phyloP scores from a whole-genome alignment of 2,797 vertebrate genomes.

The Ctenosaura bakeri region DNA sequence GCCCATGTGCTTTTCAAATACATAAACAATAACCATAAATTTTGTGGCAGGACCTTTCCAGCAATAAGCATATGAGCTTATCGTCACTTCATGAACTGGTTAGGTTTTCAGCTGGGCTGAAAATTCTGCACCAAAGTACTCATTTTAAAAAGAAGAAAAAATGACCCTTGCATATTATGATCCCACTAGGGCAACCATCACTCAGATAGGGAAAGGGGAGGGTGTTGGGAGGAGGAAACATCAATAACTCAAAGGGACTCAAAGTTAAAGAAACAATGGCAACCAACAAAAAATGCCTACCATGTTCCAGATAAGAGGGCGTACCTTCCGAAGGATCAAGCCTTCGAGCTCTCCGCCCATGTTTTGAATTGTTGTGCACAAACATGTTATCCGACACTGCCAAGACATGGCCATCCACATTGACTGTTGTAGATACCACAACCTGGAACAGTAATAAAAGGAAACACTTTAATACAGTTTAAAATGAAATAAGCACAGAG shows the following conservation, averaged over 20 bases:
- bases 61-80: neutral
- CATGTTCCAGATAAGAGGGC: conserved; percentile 96
- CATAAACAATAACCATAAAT: neutral
- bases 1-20: neutral
- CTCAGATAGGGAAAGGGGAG: conserved; percentile 50
- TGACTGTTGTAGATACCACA: conserved; percentile 97
- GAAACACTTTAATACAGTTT: conserved; percentile 70
- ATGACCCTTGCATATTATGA: conserved; percentile 16
- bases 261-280: conserved; percentile 80
- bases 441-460: conserved; percentile 84
- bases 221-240: conserved; percentile 37
- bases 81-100: neutral
- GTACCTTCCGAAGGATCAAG: conserved; percentile 97
- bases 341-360: conserved; percentile 95
- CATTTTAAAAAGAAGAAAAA: neutral
- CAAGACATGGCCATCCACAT: conserved; percentile 96
- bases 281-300: conserved; percentile 89
- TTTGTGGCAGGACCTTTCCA: neutral
- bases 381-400: conserved; percentile 99
- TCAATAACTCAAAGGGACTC: conserved; percentile 65
- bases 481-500: conserved; percentile 60
- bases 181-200: conserved; percentile 30
- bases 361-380: conserved; percentile 99
- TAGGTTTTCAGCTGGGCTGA: neutral
- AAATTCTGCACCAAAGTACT: neutral